Percentiles rank a stretch among this genome's conserved stretches.
Evolutionary conservation across 2,888 invertebrate species (phyloP).

Genomic region (Tineola bisselliella): DNA sequence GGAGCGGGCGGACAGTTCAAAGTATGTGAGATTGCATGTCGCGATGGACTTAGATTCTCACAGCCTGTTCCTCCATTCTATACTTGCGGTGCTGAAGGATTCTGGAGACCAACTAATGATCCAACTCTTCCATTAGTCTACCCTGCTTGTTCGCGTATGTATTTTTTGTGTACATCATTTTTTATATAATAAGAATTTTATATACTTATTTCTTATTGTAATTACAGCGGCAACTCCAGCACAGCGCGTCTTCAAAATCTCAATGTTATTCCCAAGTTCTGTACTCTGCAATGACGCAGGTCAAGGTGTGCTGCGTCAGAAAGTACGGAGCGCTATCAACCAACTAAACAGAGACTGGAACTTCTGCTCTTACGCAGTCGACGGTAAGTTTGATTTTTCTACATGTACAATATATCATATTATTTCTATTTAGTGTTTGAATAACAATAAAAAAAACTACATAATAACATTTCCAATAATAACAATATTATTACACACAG

Average conservation of each 20-base stretch:
- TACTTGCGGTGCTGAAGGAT: conserved; percentile 97
- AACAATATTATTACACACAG: conserved; percentile 32
- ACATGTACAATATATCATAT: no score
- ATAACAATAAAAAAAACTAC: no score
- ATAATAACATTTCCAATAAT: neutral
- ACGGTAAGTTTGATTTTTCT: conserved; percentile 63
- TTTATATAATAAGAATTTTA: neutral
- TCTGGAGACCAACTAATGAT: conserved; percentile 91
- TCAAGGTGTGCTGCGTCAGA: conserved; percentile 89
- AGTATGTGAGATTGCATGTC: conserved; percentile 91
- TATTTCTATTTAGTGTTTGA: no score
- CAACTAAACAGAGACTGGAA: conserved; percentile 95
- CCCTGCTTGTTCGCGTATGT: conserved; percentile 89
- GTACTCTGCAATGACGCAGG: conserved; percentile 96
- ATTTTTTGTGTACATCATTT: no score
- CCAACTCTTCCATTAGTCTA: conserved; percentile 85
- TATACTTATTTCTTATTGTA: neutral
- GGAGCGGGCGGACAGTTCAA: conserved; percentile 96
- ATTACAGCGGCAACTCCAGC: conserved; percentile 82
- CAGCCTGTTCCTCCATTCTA: conserved; percentile 96
- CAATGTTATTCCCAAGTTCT: conserved; percentile 95
- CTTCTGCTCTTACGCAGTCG: conserved; percentile 91
- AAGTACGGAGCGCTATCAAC: conserved; percentile 88
- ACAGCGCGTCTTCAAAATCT: conserved; percentile 93
- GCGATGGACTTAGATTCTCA: conserved; percentile 88